Evolutionary conservation across 2,797 vertebrate genomes (phyloP), one percentile per base, ranked within the genome.

Genomic region (Oreochromis grahami): DNA sequence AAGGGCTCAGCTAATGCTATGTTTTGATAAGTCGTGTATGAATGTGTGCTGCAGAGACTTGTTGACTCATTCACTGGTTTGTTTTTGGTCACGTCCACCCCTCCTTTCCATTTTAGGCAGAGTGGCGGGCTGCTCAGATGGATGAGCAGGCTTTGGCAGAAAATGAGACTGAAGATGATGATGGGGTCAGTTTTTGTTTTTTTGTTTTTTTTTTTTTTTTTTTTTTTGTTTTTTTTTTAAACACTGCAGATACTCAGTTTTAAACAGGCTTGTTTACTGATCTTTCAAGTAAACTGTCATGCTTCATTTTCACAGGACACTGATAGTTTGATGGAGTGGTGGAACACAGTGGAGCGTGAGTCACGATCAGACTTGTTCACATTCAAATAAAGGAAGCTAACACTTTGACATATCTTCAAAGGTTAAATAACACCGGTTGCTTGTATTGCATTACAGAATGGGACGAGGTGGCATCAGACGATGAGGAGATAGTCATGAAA

Each of bases 321-420:
- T 6, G 96, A 97, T 93, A 96, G 96, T 86, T 83, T 97, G 83
- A 96, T 96, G 94, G 96, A 96, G 88, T 97, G 96, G 96, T 97
- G 96, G 96, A 78, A 96, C 91, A 96, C 95, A 0, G 96, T 96
- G n/a, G 95, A 97, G 81, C 84, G 96, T 97, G 86, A 96, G 96
- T 91, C 83, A 11, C 56, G 21, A 6, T 63, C 34, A 4, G 2
- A 6, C 8, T 8, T 5, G 5, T 14, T 41, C 24, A 68, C 2
- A 68, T 26, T 74, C 0, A 19, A 43, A 51, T 11, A 72, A 48
- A 72, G 38, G 24, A 72, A 48, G 15, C 41, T 29, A 58, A 70
- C 8, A 48, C 14, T 14, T 17, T 4, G 17, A 41, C 7, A 17
- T 19, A 3, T 34, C n/a, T 17, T 15, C 24, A n/a, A 24, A 19